phyloP scores from a whole-genome alignment of 2,113 vertebrate species.

The Paraplagusia blochii region DNA sequence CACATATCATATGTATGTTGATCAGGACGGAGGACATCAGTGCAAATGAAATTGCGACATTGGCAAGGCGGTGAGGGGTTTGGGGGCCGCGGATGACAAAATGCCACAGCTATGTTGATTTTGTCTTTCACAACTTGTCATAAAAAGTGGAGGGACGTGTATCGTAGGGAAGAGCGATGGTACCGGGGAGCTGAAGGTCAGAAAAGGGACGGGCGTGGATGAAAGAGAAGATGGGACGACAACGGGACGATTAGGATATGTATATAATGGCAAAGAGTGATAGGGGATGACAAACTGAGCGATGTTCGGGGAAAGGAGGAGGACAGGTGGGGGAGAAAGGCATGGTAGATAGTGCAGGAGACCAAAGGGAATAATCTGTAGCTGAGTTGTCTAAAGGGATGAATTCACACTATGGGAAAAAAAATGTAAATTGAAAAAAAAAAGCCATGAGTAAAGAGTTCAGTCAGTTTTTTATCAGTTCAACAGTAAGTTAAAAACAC shows the following conservation, averaged over 20 bases:
- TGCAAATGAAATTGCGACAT: conserved; percentile 21
- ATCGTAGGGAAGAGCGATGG: conserved; percentile 39
- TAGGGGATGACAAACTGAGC: conserved; percentile 52
- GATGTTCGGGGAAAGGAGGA: conserved; percentile 48
- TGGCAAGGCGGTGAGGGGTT: not conserved
- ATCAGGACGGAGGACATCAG: conserved; percentile 32
- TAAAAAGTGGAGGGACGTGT: conserved; percentile 36
- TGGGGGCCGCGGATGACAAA: conserved; percentile 18
- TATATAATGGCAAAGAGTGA: conserved; percentile 47
- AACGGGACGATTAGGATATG: conserved; percentile 52
- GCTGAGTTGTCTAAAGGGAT: conserved; percentile 34
- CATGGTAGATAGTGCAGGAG: conserved; percentile 59
- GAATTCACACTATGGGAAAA: conserved; percentile 43
- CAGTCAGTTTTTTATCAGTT: too few species aligned
- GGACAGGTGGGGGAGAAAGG: conserved; percentile 38
- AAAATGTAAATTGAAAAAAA: not conserved
- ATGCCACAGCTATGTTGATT: conserved; percentile 67
- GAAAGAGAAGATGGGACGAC: conserved; percentile 20
- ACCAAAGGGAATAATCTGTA: conserved; percentile 32
- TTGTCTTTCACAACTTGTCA: conserved; percentile 50
- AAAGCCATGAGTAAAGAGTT: conserved; percentile 3
- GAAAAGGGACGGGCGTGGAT: conserved; percentile 25
- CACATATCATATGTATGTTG: conserved; percentile 50
- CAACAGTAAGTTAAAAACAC: conserved; percentile 2
- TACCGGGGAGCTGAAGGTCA: conserved; percentile 60